A percentile compares a stretch with the other conserved stretches of the same genome.
These are phyloP conservation scores for Psilanteris sp. DNA, from an alignment of 1,140 invertebrate genomes.

Conservation along the genomic window DNA sequence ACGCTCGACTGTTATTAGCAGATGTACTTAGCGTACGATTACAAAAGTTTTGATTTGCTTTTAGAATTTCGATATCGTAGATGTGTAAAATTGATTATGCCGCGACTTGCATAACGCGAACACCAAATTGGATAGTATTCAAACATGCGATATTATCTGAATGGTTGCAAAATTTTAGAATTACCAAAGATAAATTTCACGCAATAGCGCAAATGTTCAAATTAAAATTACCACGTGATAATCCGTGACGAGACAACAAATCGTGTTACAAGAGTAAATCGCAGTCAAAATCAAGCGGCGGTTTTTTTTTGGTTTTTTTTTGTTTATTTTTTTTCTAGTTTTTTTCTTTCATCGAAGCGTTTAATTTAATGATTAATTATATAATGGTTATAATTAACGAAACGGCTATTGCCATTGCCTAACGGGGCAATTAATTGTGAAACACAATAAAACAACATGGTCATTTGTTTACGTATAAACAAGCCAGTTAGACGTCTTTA, in stretches of 20 bases:
- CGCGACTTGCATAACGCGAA: slow-evolving; percentile 13
- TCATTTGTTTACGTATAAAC: slow-evolving; percentile 44
- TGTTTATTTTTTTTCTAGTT: no score
- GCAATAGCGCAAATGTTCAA: slow-evolving; percentile 14
- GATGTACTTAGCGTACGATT: not conserved
- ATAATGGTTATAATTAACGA: slow-evolving; percentile 38
- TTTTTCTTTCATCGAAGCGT: not conserved
- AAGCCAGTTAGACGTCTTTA: slow-evolving; percentile 23
- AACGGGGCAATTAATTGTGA: slow-evolving; percentile 41
- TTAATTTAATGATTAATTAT: slow-evolving; percentile 23
- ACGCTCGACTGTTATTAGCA: no score
- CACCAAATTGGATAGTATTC: slow-evolving; percentile 18
- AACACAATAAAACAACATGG: slow-evolving; percentile 18
- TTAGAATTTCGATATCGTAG: slow-evolving; percentile 14
- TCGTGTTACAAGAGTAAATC: slow-evolving; percentile 1
- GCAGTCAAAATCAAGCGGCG: not conserved
- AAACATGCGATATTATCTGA: slow-evolving; percentile 23
- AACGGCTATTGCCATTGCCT: slow-evolving; percentile 21
- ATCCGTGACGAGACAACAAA: slow-evolving; percentile 33
- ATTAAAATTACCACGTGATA: slow-evolving; percentile 1
- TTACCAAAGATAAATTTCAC: slow-evolving; percentile 35
- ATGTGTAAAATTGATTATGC: slow-evolving; percentile 39
- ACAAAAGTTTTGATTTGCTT: not conserved
- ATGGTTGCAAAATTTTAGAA: slow-evolving; percentile 34
- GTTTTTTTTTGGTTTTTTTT: no score